Evolutionary conservation across 2,113 vertebrate species (phyloP).

Genomic region (Regulus satrapa): DNA sequence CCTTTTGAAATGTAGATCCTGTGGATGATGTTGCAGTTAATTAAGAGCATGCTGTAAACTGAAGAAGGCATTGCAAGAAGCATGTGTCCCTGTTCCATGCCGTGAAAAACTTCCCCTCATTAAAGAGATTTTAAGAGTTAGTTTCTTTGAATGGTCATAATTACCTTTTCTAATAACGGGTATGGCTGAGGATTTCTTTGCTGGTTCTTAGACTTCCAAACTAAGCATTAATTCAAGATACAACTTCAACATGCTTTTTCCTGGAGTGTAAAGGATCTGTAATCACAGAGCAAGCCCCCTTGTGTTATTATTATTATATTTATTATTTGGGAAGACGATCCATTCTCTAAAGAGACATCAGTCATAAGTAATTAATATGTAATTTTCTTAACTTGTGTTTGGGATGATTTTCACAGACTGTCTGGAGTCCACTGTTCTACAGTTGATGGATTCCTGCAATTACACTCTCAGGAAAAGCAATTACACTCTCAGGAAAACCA

Average conservation of each 20-base stretch:
- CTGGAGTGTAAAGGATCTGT: not conserved
- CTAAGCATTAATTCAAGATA: not conserved
- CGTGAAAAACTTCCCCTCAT: not conserved
- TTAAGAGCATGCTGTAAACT: slow-evolving; percentile 39
- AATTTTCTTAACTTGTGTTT: not conserved
- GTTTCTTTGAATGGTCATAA: not conserved
- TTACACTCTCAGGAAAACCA: not conserved
- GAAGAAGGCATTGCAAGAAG: slow-evolving; percentile 43
- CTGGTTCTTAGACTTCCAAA: not conserved
- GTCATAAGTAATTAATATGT: not conserved
- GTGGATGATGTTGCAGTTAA: slow-evolving; percentile 45
- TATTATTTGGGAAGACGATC: not conserved
- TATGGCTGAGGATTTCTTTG: not conserved
- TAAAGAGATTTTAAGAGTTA: slow-evolving; percentile 35
- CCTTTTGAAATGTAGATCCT: not conserved
- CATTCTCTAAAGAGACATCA: not conserved
- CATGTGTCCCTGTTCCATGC: not conserved
- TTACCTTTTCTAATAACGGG: not conserved
- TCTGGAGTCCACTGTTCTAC: not conserved
- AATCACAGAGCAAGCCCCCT: not conserved
- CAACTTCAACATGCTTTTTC: not conserved
- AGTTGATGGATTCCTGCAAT: not conserved
- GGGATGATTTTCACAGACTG: not conserved
- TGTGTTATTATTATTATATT: not conserved
- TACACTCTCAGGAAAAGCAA: not conserved